Conservation (phyloP, 1,140 invertebrate species). For the Hyles vespertilio region DNA sequence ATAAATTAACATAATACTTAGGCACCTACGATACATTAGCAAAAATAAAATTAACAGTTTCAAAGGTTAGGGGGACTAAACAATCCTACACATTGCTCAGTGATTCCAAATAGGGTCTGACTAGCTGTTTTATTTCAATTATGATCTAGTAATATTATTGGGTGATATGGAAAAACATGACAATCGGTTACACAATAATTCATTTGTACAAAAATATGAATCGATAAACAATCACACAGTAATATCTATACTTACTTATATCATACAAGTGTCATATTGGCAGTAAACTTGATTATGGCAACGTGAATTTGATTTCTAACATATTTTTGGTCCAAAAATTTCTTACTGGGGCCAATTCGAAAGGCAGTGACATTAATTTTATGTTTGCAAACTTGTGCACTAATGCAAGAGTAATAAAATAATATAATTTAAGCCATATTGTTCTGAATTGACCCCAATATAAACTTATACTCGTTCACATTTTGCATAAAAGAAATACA, state of each 20-base stretch:
- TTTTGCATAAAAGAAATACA: slow-evolving; percentile 57
- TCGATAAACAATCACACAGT: slow-evolving; percentile 17
- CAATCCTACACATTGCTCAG: slow-evolving; percentile 7
- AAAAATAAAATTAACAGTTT: background rate
- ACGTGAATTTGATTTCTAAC: slow-evolving; percentile 68
- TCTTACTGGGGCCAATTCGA: slow-evolving; percentile 30
- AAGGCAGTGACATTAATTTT: slow-evolving; percentile 6
- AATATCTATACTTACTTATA: slow-evolving; percentile 43
- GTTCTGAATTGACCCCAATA: slow-evolving; percentile 8
- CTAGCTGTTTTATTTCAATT: slow-evolving; percentile 24
- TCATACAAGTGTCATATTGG: slow-evolving; percentile 67
- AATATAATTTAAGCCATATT: background rate
- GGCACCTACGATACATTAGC: background rate
- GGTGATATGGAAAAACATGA: background rate
- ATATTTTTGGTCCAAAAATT: slow-evolving; percentile 73
- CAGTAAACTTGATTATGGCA: slow-evolving; percentile 69
- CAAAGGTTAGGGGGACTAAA: background rate
- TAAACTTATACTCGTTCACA: slow-evolving; percentile 45
- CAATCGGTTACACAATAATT: slow-evolving; percentile 30
- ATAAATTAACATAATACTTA: background rate
- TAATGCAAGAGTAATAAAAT: too few species aligned
- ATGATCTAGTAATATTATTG: slow-evolving; percentile 6
- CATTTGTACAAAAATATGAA: slow-evolving; percentile 60
- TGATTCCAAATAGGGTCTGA: slow-evolving; percentile 27
- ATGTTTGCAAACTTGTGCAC: too few species aligned